Evolutionary conservation across 2,113 vertebrate species (phyloP).

Genomic region (Trochalopteron elliotii): DNA sequence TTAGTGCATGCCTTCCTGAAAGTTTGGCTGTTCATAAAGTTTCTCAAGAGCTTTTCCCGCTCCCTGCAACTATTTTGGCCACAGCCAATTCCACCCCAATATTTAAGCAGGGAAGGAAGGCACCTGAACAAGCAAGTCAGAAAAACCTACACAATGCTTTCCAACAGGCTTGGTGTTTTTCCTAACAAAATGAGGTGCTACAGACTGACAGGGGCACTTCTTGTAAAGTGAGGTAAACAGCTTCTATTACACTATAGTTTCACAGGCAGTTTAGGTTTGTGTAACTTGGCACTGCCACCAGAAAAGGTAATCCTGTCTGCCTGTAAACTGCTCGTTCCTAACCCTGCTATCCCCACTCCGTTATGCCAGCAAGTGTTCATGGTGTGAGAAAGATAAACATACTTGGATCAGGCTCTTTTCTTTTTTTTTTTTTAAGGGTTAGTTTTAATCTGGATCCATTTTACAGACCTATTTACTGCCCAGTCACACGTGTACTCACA

Average conservation of each 20-base stretch:
- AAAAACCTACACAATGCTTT: slow-evolving; percentile 50
- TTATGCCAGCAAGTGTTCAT: background rate
- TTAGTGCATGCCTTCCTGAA: background rate
- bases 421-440: background rate
- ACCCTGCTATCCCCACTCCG: background rate
- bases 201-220: slow-evolving; percentile 28
- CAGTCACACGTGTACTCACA: background rate
- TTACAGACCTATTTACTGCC: background rate
- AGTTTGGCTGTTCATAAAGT: background rate
- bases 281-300: slow-evolving; percentile 41
- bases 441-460: background rate
- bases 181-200: slow-evolving; percentile 49
- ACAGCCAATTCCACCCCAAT: background rate
- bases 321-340: slow-evolving; percentile 38
- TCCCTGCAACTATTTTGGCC: slow-evolving; percentile 12
- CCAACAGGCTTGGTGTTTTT: slow-evolving; percentile 23
- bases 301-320: slow-evolving; percentile 29
- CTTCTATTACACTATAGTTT: slow-evolving; percentile 36
- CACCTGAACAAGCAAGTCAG: slow-evolving; percentile 59
- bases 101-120: slow-evolving; percentile 5
- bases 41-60: background rate
- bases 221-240: slow-evolving; percentile 41
- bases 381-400: background rate
- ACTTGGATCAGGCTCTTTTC: background rate
- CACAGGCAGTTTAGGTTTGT: slow-evolving; percentile 44